Evolutionary conservation across 2,888 invertebrate genomes (phyloP).

Genomic region (Polia nebulosa): DNA sequence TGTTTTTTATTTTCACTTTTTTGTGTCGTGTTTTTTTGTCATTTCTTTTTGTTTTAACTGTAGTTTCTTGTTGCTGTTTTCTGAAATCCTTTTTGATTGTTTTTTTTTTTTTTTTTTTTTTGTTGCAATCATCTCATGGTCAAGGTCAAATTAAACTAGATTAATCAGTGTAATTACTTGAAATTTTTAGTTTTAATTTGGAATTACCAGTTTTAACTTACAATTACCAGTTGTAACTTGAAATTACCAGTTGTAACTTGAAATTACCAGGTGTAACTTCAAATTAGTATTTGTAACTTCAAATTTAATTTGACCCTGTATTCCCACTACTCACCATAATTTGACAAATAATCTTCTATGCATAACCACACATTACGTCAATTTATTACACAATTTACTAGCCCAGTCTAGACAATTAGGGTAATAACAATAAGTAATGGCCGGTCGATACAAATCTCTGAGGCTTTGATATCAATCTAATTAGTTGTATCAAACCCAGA

Average conservation of each 20-base stretch:
- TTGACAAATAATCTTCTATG: not conserved
- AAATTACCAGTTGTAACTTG: not conserved
- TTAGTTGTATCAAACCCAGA: constrained; percentile 23
- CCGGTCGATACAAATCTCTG: constrained; percentile 2
- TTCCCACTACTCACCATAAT: not conserved
- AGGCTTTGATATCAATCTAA: constrained; percentile 21
- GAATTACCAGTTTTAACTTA: not conserved
- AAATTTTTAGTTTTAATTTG: too few species aligned
- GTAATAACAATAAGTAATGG: not conserved
- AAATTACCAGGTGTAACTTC: not conserved
- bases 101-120: not conserved
- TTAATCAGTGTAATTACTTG: not conserved
- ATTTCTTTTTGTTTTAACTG: not conserved
- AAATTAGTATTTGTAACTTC: too few species aligned
- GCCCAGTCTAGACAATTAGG: constrained; percentile 1
- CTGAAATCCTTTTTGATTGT: too few species aligned
- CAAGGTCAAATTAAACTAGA: too few species aligned
- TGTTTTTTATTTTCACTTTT: constrained; percentile 14
- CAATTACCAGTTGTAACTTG: not conserved
- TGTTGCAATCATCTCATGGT: constrained; percentile 4
- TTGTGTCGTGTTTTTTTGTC: constrained; percentile 1
- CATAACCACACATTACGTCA: not conserved
- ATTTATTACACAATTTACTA: not conserved
- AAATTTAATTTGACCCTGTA: not conserved
- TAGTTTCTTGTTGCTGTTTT: not conserved